Evolutionary conservation across 2,113 vertebrate species (phyloP).

Genomic region (Bos javanicus): DNA sequence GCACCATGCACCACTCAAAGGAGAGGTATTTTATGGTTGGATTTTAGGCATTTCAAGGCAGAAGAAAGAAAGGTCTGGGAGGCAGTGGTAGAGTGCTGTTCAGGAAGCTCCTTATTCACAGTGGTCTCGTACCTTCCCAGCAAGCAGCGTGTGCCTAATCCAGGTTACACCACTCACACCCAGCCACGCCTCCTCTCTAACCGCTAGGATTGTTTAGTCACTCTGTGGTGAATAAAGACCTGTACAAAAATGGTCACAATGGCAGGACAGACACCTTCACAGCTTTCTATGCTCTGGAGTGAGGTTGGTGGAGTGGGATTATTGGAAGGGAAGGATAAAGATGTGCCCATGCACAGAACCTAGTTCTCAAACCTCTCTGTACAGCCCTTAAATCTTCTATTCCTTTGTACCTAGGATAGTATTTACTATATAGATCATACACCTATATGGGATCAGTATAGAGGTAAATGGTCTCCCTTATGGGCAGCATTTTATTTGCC

Average conservation of each 20-base stretch:
- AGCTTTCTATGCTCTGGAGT: background rate
- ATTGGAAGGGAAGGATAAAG: background rate
- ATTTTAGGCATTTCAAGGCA: background rate
- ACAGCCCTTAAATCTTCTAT: background rate
- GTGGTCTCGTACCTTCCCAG: accelerated
- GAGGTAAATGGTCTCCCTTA: background rate
- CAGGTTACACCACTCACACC: accelerated
- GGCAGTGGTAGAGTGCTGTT: too few species aligned
- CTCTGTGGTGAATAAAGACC: background rate
- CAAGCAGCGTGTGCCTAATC: background rate
- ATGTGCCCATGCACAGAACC: background rate
- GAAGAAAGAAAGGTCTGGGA: background rate
- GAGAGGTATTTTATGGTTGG: background rate
- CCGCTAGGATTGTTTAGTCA: background rate
- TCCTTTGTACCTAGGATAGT: background rate
- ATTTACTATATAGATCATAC: background rate
- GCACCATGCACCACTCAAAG: background rate
- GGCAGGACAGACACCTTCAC: background rate
- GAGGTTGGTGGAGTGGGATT: background rate
- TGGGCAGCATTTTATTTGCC: background rate
- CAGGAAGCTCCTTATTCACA: background rate
- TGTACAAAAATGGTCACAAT: background rate
- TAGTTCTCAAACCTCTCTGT: background rate
- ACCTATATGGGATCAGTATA: background rate
- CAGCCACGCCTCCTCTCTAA: background rate